phyloP scores from a whole-genome alignment of 1,140 invertebrate species.

The Bombus soroeensis region DNA sequence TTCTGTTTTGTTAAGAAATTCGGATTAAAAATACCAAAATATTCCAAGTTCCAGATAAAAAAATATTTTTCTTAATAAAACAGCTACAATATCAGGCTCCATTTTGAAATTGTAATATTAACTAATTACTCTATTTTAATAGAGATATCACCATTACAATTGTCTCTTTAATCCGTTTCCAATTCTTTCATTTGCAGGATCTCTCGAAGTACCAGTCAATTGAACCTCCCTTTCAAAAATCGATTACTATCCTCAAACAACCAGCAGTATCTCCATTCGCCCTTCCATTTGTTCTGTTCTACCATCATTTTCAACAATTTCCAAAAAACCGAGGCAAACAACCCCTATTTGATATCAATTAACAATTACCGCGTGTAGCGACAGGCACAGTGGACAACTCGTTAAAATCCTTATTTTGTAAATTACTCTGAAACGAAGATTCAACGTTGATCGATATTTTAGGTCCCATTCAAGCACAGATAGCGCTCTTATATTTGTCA shows the following conservation, averaged over 20 bases:
- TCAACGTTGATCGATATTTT: not conserved
- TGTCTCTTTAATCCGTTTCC: not conserved
- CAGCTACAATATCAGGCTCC: too few relatives aligned
- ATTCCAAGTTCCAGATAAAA: not conserved
- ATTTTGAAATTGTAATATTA: too few relatives aligned
- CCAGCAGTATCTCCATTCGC: not conserved
- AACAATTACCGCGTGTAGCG: constrained; percentile 7
- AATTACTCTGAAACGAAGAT: constrained; percentile 4
- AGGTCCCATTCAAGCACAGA: too few relatives aligned
- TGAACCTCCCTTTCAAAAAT: not conserved
- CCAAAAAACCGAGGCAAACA: not conserved
- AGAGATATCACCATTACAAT: too few relatives aligned
- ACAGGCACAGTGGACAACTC: not conserved
- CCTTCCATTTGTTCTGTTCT: not conserved
- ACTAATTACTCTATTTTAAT: too few relatives aligned
- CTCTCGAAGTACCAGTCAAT: not conserved
- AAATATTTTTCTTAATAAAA: not conserved
- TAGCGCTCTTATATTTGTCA: not conserved
- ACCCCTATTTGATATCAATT: not conserved
- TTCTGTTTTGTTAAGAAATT: too few relatives aligned
- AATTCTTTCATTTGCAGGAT: not conserved
- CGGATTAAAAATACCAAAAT: not conserved
- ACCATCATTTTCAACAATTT: not conserved
- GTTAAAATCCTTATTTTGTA: not conserved
- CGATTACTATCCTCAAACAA: constrained; percentile 16